Evolutionary conservation across 2,113 vertebrate genomes (phyloP).

Genomic region (Synodontis membranacea): DNA sequence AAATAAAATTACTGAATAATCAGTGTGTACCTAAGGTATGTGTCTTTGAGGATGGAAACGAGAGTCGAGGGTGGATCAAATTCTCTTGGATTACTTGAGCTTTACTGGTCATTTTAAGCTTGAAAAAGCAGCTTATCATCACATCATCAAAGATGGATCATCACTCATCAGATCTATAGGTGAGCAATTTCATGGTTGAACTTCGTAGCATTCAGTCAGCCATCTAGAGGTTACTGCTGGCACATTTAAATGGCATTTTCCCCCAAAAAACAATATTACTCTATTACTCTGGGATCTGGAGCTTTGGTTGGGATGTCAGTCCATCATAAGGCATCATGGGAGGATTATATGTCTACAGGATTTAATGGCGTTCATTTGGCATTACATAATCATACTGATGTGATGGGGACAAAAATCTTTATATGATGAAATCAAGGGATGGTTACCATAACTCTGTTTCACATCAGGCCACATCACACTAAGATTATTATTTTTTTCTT

Average conservation of each 20-base stretch:
- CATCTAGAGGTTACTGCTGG: conserved; percentile 11
- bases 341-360: too few relatives aligned
- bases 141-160: not conserved
- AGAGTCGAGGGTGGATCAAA: not conserved
- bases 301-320: too few relatives aligned
- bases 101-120: not conserved
- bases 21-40: not conserved
- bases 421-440: too few relatives aligned
- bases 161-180: conserved; percentile 10
- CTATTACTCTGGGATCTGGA: not conserved
- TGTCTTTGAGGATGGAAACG: not conserved
- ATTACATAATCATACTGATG: too few relatives aligned
- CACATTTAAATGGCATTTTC: not conserved
- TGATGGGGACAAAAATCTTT: too few relatives aligned
- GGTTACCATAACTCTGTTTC: too few relatives aligned
- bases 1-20: not conserved
- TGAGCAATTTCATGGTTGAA: not conserved
- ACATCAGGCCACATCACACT: too few relatives aligned
- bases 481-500: too few relatives aligned
- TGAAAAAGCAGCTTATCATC: not conserved
- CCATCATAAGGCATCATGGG: too few relatives aligned
- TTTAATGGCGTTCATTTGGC: too few relatives aligned
- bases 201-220: not conserved
- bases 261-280: not conserved
- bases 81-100: not conserved